Base-by-base conservation (phyloP, 2,113 vertebrate species). In the Platycercus adscitus region DNA sequence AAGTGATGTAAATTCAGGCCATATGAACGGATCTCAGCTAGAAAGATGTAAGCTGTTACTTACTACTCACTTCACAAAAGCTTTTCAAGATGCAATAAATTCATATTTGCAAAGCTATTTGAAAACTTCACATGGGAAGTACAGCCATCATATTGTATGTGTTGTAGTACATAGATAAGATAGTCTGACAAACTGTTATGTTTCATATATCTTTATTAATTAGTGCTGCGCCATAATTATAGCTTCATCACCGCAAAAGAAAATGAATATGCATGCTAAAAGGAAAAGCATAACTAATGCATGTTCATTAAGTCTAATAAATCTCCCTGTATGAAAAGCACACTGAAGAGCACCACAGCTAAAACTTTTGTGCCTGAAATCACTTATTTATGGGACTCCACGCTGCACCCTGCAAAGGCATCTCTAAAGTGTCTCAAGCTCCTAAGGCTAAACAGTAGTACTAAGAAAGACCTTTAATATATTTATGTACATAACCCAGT, bases 161-260 rank as follows among this genome's bases (percentile, higher is more conserved):
- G 29, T 72, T 29, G 13, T 37, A 79, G 70, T 44, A 72, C 18
- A 88, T 37, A 44, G 68, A 89, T 82, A 84, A 81, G 65, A 56
- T 60, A 91, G 35, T 55, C 35, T 92, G 68, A 64, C 60, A 35
- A 72, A 75, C 60, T 23, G 5, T 56, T 91, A 37, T 31, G 31
- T 84, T 92, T 86, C 55, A 50, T 83, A 84, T 92, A 81, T 96
- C 65, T 76, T 81, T 95, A 89, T 91, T 91, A 92, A 95, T 91
- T 2, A 1, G 11, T 76, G 39, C 60, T 73, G 53, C 50, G 86
- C 43, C 11, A 19, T 88, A 93, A 92, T 96, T 83, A 93, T 72
- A 88, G 49, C 50, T 92, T 63, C 92, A 2, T 76, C 56, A 81
- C 35, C 60, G 53, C 50, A 91, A 92, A 31, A 69, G n/a, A 77